These are phyloP conservation scores for Microctonus aethiopoides DNA, from an alignment of 2,888 invertebrate genomes.

Conservation along the genomic window DNA sequence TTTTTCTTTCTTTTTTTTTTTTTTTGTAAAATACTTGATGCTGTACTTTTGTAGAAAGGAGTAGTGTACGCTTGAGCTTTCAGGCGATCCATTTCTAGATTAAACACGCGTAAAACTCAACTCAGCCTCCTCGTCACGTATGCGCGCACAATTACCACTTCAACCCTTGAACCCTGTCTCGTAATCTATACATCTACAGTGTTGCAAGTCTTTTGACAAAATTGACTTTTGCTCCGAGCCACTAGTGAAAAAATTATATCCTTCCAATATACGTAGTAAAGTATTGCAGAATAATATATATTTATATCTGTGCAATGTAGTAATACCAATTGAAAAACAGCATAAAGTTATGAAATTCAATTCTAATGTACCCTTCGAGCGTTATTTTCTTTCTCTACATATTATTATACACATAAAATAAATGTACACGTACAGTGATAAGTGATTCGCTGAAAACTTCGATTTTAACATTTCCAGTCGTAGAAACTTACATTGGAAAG, in stretches of 20 bases:
- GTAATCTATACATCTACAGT: neutral
- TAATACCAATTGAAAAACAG: constrained; percentile 5
- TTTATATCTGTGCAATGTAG: neutral
- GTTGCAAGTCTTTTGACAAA: neutral
- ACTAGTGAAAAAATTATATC: neutral
- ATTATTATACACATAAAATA: neutral
- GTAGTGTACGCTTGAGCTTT: constrained; percentile 57
- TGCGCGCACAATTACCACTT: neutral
- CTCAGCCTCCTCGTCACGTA: constrained; percentile 37
- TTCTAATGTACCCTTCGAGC: neutral
- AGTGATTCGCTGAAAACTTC: constrained; percentile 33
- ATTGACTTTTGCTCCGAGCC: neutral
- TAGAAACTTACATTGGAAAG: constrained; percentile 7
- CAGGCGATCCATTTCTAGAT: constrained; percentile 65
- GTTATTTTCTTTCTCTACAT: neutral
- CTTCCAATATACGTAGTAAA: neutral
- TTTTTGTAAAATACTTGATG: neutral
- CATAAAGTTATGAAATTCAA: constrained; percentile 9
- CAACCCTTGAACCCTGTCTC: neutral
- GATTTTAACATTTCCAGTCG: constrained; percentile 22
- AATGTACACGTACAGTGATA: constrained; percentile 4
- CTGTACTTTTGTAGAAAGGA: constrained; percentile 35
- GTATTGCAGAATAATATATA: neutral
- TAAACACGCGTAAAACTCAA: constrained; percentile 64
- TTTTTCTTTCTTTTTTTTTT: too few relatives aligned